phyloP scores from a whole-genome alignment of 2,113 vertebrate species.

The Gavia stellata region DNA sequence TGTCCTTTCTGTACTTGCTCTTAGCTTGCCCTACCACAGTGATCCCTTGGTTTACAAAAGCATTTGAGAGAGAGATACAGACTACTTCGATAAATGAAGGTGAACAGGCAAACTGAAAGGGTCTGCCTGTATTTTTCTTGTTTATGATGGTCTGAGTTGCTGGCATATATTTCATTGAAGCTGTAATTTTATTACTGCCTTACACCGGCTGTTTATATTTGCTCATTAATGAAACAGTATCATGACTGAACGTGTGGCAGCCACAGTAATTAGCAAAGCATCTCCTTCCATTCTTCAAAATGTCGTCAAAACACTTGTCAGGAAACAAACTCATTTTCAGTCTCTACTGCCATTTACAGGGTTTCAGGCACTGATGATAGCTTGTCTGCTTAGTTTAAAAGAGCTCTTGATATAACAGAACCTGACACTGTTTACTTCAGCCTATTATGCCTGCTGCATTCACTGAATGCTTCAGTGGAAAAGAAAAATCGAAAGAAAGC shows the following conservation, averaged over 20 bases:
- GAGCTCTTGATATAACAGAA: slow-evolving; percentile 80
- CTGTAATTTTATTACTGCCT: slow-evolving; percentile 66
- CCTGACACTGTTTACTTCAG: slow-evolving; percentile 84
- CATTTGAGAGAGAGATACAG: background rate
- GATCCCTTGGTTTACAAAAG: background rate
- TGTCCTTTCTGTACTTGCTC: background rate
- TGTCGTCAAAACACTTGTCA: slow-evolving; percentile 78
- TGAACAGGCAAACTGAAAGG: background rate
- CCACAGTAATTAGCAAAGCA: slow-evolving; percentile 74
- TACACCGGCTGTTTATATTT: slow-evolving; percentile 70
- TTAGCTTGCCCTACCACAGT: background rate
- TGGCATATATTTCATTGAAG: background rate
- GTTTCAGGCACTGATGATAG: slow-evolving; percentile 77
- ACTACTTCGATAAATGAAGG: background rate
- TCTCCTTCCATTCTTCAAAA: slow-evolving; percentile 76
- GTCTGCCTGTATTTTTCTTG: background rate
- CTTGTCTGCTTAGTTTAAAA: slow-evolving; percentile 82
- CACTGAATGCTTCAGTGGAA: slow-evolving; percentile 79
- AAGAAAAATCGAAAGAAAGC: slow-evolving; percentile 80
- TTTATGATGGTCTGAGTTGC: background rate
- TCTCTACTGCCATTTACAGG: slow-evolving; percentile 73
- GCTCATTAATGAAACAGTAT: slow-evolving; percentile 74
- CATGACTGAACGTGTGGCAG: slow-evolving; percentile 68
- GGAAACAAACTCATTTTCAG: slow-evolving; percentile 79
- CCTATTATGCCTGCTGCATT: slow-evolving; percentile 80